Evolutionary conservation across 2,888 invertebrate species (phyloP).

Genomic region (Isoperla grammatica): DNA sequence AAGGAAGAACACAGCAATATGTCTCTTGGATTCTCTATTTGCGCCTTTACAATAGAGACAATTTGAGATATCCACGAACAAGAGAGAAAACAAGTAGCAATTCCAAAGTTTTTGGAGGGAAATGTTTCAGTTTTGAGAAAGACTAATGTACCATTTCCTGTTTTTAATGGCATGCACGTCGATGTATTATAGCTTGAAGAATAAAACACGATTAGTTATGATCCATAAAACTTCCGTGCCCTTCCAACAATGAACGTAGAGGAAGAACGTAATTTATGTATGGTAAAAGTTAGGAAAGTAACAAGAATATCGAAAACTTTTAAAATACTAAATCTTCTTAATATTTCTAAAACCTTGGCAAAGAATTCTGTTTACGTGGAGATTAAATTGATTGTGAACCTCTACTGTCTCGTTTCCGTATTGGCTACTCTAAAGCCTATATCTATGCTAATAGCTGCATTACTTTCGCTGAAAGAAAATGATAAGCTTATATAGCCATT

Average conservation of each 20-base stretch:
- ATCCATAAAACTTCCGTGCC: slow-evolving; percentile 14
- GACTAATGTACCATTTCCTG: slow-evolving; percentile 17
- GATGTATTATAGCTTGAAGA: slow-evolving; percentile 14
- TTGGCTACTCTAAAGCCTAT: no score
- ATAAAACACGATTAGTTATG: slow-evolving; percentile 18
- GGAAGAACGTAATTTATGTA: slow-evolving; percentile 13
- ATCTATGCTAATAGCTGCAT: no score
- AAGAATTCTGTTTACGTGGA: slow-evolving; percentile 6
- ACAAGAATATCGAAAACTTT: slow-evolving; percentile 13
- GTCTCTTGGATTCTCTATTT: no score
- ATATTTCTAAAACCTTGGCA: background rate
- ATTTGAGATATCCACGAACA: no score
- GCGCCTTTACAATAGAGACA: no score
- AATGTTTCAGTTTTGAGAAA: slow-evolving; percentile 11
- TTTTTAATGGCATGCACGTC: slow-evolving; percentile 18
- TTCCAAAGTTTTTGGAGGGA: background rate
- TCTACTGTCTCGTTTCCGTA: background rate
- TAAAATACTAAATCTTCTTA: slow-evolving; percentile 1
- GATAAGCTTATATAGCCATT: no score
- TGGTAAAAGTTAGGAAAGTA: background rate
- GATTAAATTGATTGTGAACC: slow-evolving; percentile 12
- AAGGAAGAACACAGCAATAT: no score
- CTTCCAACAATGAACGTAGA: slow-evolving; percentile 1
- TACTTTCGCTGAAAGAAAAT: no score
- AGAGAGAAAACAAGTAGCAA: no score